These are phyloP conservation scores for Rhadina sibilatrix DNA, from an alignment of 2,113 vertebrate genomes.

Conservation along the genomic window DNA sequence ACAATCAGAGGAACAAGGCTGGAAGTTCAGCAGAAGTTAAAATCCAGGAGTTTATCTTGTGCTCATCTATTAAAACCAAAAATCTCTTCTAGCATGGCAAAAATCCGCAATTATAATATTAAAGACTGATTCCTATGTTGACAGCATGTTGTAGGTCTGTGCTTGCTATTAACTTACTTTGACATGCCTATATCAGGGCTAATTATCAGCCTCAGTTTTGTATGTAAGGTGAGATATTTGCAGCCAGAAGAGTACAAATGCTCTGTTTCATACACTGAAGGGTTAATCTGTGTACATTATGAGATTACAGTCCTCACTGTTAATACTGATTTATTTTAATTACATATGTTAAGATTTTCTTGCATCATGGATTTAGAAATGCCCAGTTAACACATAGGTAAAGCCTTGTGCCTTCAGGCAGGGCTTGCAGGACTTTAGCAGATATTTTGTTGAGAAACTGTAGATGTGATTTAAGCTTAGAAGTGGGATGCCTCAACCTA, in stretches of 20 bases:
- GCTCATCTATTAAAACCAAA: constrained; percentile 6
- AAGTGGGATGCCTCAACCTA: neutral
- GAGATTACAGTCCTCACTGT: neutral
- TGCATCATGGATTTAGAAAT: constrained; percentile 51
- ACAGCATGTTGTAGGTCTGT: neutral
- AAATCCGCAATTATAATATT: constrained; percentile 87
- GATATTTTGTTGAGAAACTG: constrained; percentile 39
- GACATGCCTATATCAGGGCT: neutral
- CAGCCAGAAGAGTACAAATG: neutral
- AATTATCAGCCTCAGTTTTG: neutral
- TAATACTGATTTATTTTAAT: constrained; percentile 41
- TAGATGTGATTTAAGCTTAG: neutral
- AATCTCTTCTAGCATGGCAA: constrained; percentile 29
- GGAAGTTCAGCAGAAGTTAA: constrained; percentile 66
- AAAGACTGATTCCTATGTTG: constrained; percentile 76
- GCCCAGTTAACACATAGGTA: neutral
- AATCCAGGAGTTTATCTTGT: neutral
- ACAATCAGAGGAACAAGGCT: constrained; percentile 64
- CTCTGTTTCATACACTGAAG: neutral
- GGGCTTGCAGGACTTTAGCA: constrained; percentile 10
- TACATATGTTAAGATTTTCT: neutral
- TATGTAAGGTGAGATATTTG: neutral
- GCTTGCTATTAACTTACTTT: neutral
- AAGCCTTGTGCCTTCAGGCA: constrained; percentile 17
- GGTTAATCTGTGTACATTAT: neutral